These are phyloP conservation scores for Tenthredo distinguenda DNA, from an alignment of 2,888 invertebrate species.

Conservation along the genomic window DNA sequence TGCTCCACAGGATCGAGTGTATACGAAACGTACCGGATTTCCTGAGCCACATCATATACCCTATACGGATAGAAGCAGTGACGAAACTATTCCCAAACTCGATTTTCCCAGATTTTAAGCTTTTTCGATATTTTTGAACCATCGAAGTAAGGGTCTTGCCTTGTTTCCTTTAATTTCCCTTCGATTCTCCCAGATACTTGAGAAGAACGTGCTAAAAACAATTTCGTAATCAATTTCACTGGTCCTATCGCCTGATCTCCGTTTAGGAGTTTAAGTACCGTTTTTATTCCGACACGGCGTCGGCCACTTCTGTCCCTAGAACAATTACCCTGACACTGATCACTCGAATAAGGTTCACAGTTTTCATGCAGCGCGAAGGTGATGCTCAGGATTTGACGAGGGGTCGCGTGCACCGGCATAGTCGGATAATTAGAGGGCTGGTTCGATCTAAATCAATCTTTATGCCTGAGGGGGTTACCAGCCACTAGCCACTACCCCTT, in stretches of 20 bases:
- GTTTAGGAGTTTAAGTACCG: constrained; percentile 3
- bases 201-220: constrained; percentile 25
- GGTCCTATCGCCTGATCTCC: neutral
- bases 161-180: neutral
- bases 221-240: constrained; percentile 17
- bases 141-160: neutral
- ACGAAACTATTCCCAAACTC: neutral
- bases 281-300: neutral
- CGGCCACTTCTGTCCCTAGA: constrained; percentile 29
- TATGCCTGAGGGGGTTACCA: constrained; percentile 17
- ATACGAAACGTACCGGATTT: constrained; percentile 24
- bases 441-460: constrained; percentile 72
- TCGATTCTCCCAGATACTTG: neutral
- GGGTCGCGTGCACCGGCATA: constrained; percentile 71
- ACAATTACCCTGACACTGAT: constrained; percentile 49
- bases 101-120: neutral
- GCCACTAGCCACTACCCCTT: constrained; percentile 19
- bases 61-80: neutral
- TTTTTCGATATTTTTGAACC: neutral
- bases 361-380: constrained; percentile 56
- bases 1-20: neutral
- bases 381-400: constrained; percentile 59
- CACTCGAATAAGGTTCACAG: constrained; percentile 57
- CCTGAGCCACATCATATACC: constrained; percentile 14
- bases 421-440: constrained; percentile 71